These are phyloP conservation scores for Ammodytes marinus DNA, from an alignment of 2,113 vertebrate species.

Conservation along the genomic window DNA sequence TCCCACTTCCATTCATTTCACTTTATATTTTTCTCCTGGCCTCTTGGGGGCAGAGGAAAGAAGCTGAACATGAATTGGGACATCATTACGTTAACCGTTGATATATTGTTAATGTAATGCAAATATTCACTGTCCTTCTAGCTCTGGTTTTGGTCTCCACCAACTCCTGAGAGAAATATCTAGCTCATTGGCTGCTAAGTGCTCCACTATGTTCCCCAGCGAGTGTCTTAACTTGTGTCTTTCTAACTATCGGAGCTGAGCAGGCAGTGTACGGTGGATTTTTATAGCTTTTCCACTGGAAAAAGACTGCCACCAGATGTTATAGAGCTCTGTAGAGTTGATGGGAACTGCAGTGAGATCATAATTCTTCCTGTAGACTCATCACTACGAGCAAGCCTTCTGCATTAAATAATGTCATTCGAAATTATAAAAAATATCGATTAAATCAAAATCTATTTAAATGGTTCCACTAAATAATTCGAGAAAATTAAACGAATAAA, in stretches of 20 bases:
- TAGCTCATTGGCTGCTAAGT: neutral
- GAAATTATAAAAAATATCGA: slow-evolving; percentile 4
- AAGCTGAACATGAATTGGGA: neutral
- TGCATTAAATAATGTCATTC: neutral
- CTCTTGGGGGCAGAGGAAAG: neutral
- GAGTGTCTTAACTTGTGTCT: neutral
- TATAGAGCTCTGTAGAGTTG: neutral
- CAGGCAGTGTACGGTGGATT: neutral
- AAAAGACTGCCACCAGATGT: neutral
- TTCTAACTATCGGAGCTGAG: too few species aligned
- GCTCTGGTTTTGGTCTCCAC: neutral
- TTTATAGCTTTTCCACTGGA: neutral
- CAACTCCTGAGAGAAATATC: neutral
- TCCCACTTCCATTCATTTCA: neutral
- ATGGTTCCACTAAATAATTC: neutral
- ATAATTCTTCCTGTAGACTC: neutral
- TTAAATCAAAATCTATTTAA: slow-evolving; percentile 9
- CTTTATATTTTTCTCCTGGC: neutral
- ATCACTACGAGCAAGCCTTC: neutral
- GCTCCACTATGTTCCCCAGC: neutral
- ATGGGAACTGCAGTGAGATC: neutral
- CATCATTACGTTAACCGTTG: too few species aligned
- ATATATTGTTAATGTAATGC: too few species aligned
- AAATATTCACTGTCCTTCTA: neutral
- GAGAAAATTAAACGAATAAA: neutral